These are phyloP conservation scores for Esox niger DNA, from an alignment of 2,113 vertebrate species.

Conservation along the genomic window DNA sequence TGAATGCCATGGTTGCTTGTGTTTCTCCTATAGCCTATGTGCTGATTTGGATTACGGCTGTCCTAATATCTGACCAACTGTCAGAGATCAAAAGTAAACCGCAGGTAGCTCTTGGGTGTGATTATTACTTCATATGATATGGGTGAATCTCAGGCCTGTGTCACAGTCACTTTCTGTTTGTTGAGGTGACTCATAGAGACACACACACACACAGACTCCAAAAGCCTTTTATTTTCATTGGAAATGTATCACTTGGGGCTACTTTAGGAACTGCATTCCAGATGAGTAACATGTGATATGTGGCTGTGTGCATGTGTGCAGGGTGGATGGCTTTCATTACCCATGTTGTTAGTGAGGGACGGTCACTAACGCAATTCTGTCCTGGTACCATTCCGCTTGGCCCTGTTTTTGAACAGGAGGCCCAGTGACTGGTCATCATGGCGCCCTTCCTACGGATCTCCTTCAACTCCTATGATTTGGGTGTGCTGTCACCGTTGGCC, in stretches of 20 bases:
- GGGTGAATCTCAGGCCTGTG: too few species aligned
- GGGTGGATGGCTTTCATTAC: not conserved
- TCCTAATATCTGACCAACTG: not conserved
- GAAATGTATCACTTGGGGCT: not conserved
- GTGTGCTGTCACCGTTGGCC: constrained; percentile 66
- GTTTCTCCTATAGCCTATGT: too few species aligned
- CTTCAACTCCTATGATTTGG: constrained; percentile 91
- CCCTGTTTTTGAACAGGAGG: constrained; percentile 39
- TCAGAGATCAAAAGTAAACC: not conserved
- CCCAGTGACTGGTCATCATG: constrained; percentile 70
- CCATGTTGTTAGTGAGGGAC: constrained; percentile 14
- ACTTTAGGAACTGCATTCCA: not conserved
- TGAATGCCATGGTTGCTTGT: too few species aligned
- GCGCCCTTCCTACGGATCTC: constrained; percentile 92
- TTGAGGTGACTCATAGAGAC: not conserved
- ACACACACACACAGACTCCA: constrained; percentile 4
- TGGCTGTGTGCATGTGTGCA: constrained; percentile 4
- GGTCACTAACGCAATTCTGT: constrained; percentile 11
- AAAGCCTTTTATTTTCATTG: too few species aligned
- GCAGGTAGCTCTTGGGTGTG: too few species aligned
- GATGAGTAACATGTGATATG: not conserved
- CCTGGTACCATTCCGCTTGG: not conserved
- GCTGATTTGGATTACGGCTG: not conserved
- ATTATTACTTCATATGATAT: too few species aligned
- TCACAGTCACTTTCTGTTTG: not conserved